Evolutionary conservation across 2,888 invertebrate species (phyloP), one percentile per base, ranked within the genome.

Genomic region (Cantharis rustica): DNA sequence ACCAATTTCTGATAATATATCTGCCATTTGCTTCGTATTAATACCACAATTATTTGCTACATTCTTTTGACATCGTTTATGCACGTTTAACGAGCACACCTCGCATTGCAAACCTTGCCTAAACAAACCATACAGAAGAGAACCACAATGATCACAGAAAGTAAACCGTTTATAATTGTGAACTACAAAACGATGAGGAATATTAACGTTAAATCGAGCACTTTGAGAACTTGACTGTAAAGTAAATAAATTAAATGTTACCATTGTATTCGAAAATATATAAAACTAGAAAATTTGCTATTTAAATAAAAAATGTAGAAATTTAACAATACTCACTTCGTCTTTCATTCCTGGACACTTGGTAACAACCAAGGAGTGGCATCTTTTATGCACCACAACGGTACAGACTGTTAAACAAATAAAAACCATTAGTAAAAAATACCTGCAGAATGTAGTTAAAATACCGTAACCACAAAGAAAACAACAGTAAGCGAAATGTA

Each of bases 141-240:
- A 98, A 83, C 99, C 99, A 89, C 99, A 99, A 89, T 99, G 99
- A 91, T 99, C 99, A 91, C 99, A 99, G 91, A 99, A 99, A 27
- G 99, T 99, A 89, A 98, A 98, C 83, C 97, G 92, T 90, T 97
- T 98, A 91, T 98, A 99, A 84, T 93, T 98, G 91, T 99, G 99
- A 85, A 98, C 95, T 84, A 94, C 93, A 89, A 96, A 97, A 80
- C 98, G 95, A 90, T 99, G 99, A 82, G 99, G 99, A 86, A 99
- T 93, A 91, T 99, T 99, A 85, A 99, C 98, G 89, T 95, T 98
- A 91, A 99, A 99, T 81, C 99, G 93, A 80, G 92, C 91, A 81
- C 90, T 89, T 85, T 91, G 91, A 85, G 87, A 90, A 81, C 84
- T 88, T 66, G 90, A 86, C 89, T 90, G 86, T 80, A 86, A 85